Evolutionary conservation across 2,888 invertebrate genomes (phyloP), one percentile per base, ranked within the genome.

Genomic region (Himalopsyche kuldschensis): DNA sequence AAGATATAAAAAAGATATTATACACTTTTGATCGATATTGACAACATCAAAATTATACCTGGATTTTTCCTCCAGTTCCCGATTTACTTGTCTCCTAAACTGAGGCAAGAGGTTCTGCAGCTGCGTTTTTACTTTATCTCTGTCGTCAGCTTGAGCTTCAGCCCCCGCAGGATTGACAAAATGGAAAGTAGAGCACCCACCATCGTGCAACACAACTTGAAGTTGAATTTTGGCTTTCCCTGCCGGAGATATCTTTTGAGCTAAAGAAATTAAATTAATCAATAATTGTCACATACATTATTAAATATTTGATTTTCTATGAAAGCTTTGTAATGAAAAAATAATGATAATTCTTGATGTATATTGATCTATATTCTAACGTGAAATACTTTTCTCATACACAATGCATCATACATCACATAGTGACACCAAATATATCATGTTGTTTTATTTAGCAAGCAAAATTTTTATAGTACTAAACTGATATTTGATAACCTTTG

Each of bases 171-270:
- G 94, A 90, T 98, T 97, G 78, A 96, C 96, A 90, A 99, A 99
- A 89, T 99, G 99, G 92, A 99, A 99, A 17, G 99, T 99, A 3
- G 98, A 97, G 78, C 97, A 97, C 78, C 96, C 94, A 30, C 97
- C 97, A 92, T 97, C 97, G 87, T 99, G 97, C 86, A 99, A 91
- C 27, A 98, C 97, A 27, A 99, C 95, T 93, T 99, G 99, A 20
- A 99, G 92, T 90, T 99, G 99, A 82, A 99, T 97, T 91, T 99
- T 99, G 32, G 98, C 95, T 90, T 99, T 99, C 32, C 98, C 98
- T 88, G 96, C 98, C 0, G 99, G 98, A 32, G 97, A 97, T 87
- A 99, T 99, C 91, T 99, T 98, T 93, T 99, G 99, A 87, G 96
- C 97, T 97, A 89, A 78, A 69, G 30, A 30, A 20, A 20, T n/a